These are phyloP conservation scores for Zaprionus capensis DNA, from an alignment of 1,140 invertebrate species.

Conservation along the genomic window DNA sequence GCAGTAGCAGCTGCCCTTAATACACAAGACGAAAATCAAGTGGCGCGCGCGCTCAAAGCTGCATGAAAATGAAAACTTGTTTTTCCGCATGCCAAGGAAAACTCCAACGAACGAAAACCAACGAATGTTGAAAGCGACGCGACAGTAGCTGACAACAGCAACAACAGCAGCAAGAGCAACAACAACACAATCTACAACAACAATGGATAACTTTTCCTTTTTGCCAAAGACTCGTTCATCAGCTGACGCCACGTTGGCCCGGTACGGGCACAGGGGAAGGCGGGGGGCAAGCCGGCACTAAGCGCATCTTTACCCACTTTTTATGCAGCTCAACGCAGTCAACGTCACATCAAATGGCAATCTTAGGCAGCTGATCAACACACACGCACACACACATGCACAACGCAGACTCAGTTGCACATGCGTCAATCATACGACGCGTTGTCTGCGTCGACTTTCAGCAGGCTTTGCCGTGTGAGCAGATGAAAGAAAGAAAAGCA, in stretches of 20 bases:
- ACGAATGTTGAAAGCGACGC: conserved; percentile 48
- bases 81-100: conserved; percentile 77
- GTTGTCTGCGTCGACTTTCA: conserved; percentile 47
- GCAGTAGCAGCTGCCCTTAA: conserved; percentile 42
- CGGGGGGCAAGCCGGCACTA: conserved; percentile 15
- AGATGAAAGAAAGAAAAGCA: background rate
- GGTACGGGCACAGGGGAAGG: background rate
- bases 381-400: conserved; percentile 15
- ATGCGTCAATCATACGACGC: conserved; percentile 65
- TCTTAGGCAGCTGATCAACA: conserved; percentile 40
- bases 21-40: conserved; percentile 57
- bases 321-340: conserved; percentile 40
- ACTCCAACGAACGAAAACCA: conserved; percentile 6
- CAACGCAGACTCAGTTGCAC: conserved; percentile 2
- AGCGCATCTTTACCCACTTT: conserved; percentile 79
- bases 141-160: conserved; percentile 25
- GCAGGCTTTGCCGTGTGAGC: conserved; percentile 19
- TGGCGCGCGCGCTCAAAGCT: conserved; percentile 44
- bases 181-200: conserved; percentile 9
- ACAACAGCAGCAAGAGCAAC: conserved; percentile 1
- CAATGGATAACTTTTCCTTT: conserved; percentile 69
- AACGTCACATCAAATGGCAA: conserved; percentile 57
- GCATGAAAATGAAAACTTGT: conserved; percentile 76
- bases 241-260: conserved; percentile 23
- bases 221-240: conserved; percentile 48